phyloP scores from a whole-genome alignment of 23 tunicate species.

The Diplosoma virens region DNA sequence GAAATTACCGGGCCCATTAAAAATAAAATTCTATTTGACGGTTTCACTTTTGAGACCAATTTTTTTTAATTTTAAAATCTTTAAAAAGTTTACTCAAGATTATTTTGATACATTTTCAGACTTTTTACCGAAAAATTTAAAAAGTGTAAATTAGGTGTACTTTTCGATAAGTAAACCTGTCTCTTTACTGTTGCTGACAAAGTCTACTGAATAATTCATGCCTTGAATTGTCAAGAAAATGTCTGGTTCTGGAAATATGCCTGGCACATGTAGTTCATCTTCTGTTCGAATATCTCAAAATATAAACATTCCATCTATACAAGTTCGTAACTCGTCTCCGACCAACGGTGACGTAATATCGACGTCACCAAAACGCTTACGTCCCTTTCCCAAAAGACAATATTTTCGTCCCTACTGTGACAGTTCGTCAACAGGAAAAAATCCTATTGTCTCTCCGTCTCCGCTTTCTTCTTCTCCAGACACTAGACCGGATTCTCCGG shows the following conservation, averaged over 20 bases:
- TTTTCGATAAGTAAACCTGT: background rate
- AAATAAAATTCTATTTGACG: too few species aligned
- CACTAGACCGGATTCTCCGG: background rate
- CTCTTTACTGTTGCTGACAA: background rate
- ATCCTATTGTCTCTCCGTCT: background rate
- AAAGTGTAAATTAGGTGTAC: too few species aligned
- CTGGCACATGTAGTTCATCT: background rate
- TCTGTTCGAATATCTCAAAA: background rate
- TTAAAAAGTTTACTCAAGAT: too few species aligned
- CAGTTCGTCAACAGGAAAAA: background rate
- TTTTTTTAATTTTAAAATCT: too few species aligned
- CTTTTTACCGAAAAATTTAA: too few species aligned
- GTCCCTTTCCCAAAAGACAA: background rate
- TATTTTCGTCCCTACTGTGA: slow-evolving; percentile 2
- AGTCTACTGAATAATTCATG: background rate
- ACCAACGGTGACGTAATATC: background rate
- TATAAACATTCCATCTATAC: slow-evolving; percentile 44
- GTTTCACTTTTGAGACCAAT: too few species aligned
- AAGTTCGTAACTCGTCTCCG: slow-evolving; percentile 8
- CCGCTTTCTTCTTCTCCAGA: slow-evolving; percentile 24
- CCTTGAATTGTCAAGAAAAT: background rate
- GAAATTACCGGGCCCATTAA: too few species aligned
- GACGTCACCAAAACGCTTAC: background rate
- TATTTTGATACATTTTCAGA: too few species aligned
- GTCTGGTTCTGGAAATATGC: background rate